Evolutionary conservation across 1,140 invertebrate species (phyloP), one percentile per base, ranked within the genome.

Genomic region (Drosophila quadrilineata): DNA sequence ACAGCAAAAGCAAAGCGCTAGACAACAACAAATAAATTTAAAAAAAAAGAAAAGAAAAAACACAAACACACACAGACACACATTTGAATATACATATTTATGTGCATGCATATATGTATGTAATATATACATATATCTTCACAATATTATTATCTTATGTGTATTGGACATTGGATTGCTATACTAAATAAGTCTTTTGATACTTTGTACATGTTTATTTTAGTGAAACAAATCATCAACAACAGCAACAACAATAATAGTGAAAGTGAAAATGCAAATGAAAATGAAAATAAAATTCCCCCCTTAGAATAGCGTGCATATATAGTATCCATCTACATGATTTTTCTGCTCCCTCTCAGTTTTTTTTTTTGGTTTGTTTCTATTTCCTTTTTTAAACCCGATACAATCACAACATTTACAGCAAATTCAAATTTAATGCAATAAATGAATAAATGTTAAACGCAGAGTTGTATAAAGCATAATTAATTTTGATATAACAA

Each of bases 131-230:
- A 36, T 43, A 58, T 52, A 48, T 67, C 52, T 53, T 67, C 43
- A 54, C 43, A 82, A 84, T 73, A 84, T 84, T 84, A 84, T 82
- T 82, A 82, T 72, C 64, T 84, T 82, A 75, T 84, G 77, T 79
- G 82, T 84, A 73, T 66, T 73, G 66, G 84, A 84, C 77, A n/a
- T n/a, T n/a, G n/a, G 74, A 84, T 84, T 84, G 79, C 77, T 84
- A 80, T 76, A 82, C 71, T 66, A 56, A 77, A 77, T 82, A 77
- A 73, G 76, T 84, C 74, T 82, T 84, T 85, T 84, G 69, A 85
- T 84, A 85, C 79, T 84, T 84, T 85, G 73, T 82, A 84, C 73
- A 84, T 82, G 77, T 84, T 77, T 82, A 82, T 57, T 84, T 84
- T 82, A 84, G 71, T 71, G 35, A 54, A 58, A 75, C n/a, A n/a